Conservation (phyloP, 2,888 invertebrate genomes). For the Rotaria socialis region DNA sequence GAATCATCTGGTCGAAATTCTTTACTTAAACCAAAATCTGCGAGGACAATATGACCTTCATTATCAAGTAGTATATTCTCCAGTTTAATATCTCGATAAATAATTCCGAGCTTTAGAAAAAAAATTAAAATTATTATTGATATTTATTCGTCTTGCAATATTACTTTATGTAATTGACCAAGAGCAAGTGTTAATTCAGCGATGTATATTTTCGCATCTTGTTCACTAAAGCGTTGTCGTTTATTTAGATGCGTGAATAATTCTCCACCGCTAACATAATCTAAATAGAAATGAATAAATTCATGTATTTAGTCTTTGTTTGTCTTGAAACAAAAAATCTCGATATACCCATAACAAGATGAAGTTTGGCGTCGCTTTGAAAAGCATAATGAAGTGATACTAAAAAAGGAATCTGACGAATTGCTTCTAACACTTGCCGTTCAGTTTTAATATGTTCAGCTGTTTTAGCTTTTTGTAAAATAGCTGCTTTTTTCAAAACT, state of each 20-base stretch:
- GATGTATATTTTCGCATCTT: slow-evolving; percentile 84
- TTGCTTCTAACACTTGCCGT: slow-evolving; percentile 88
- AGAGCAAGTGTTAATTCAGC: slow-evolving; percentile 91
- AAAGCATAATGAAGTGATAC: slow-evolving; percentile 96
- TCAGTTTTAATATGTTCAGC: slow-evolving; percentile 95
- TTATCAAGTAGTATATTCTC: slow-evolving; percentile 91
- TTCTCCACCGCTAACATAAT: slow-evolving; percentile 94
- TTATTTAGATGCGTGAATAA: slow-evolving; percentile 92
- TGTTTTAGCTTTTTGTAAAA: slow-evolving; percentile 74
- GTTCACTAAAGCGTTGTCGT: slow-evolving; percentile 82
- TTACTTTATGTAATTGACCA: slow-evolving; percentile 85
- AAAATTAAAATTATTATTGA: neutral
- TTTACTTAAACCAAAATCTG: slow-evolving; percentile 95
- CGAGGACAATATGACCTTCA: slow-evolving; percentile 87
- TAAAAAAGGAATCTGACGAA: slow-evolving; percentile 86
- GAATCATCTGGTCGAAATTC: slow-evolving; percentile 65
- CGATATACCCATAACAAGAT: slow-evolving; percentile 64
- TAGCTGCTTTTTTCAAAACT: slow-evolving; percentile 75
- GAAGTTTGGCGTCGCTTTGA: slow-evolving; percentile 91
- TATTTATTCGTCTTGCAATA: neutral
- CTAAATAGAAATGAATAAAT: slow-evolving; percentile 62
- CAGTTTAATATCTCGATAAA: slow-evolving; percentile 92
- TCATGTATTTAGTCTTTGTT: neutral
- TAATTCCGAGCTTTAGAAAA: slow-evolving; percentile 68
- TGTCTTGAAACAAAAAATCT: neutral